phyloP scores from a whole-genome alignment of 2,797 vertebrate genomes.

The Hephaestus fuliginosus region DNA sequence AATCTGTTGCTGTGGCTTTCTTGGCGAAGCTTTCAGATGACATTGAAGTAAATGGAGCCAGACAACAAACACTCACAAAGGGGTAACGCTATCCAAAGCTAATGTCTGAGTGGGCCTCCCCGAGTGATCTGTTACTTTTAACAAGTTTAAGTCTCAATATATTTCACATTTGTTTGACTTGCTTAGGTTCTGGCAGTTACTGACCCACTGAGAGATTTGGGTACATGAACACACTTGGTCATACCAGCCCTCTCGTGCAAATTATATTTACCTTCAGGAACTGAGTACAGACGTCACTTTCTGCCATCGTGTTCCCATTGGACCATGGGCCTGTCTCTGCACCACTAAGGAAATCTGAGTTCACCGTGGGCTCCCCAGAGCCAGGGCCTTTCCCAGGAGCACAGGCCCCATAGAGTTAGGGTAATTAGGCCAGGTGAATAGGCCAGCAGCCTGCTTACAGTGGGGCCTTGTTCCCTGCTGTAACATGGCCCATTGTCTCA shows the following conservation, averaged over 20 bases:
- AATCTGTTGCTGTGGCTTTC: constrained; percentile 71
- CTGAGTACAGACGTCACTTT: constrained; percentile 34
- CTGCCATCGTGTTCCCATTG: constrained; percentile 38
- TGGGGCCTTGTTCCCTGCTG: constrained; percentile 85
- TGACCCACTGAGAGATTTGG: constrained; percentile 23
- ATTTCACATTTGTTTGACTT: constrained; percentile 41
- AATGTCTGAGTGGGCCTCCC: constrained; percentile 52
- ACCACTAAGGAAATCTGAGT: constrained; percentile 74
- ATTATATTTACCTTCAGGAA: constrained; percentile 30
- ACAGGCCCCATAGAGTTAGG: constrained; percentile 74
- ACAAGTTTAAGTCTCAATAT: constrained; percentile 57
- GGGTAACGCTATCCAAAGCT: constrained; percentile 60
- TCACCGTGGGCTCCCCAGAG: constrained; percentile 61
- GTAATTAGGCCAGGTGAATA: constrained; percentile 89
- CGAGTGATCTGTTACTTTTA: constrained; percentile 65
- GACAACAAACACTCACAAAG: constrained; percentile 77
- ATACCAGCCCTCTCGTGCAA: constrained; percentile 18
- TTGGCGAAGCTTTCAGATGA: constrained; percentile 65
- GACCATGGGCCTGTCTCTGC: constrained; percentile 32
- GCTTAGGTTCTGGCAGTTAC: constrained; percentile 23
- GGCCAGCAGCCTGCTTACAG: constrained; percentile 83
- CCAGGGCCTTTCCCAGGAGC: constrained; percentile 78
- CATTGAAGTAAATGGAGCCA: constrained; percentile 74
- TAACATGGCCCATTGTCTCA: constrained; percentile 80
- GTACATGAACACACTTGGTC: constrained; percentile 21